Base-by-base conservation (phyloP, 2,113 vertebrate genomes). In the Aspidoscelis tigris region DNA sequence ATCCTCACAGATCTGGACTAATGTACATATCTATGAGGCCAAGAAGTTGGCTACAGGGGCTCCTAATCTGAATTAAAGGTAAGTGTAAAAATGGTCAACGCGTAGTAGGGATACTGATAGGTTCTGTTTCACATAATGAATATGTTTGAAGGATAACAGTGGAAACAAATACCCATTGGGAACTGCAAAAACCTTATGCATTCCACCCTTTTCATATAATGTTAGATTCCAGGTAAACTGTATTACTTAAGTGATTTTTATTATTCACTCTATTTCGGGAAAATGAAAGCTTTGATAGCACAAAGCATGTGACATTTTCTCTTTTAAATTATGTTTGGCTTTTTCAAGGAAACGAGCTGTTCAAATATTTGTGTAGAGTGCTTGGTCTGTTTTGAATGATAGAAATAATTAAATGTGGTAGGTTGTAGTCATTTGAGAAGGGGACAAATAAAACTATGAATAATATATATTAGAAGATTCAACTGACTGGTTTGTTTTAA, bases 281-380 rank as follows among this genome's bases (percentile, higher is more conserved):
- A 93, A 84, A 44, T 93, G 83, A 82, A 91, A 79, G 50, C 88
- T 90, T 90, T 92, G 84, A 91, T 85, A 94, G 84, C 88, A 80
- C 41, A 43, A 22, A 72, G 71, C 93, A 65, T 92, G n/a, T 82
- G 77, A 94, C 73, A 79, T 86, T 71, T 72, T 89, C 88, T 90
- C 72, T 92, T 93, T 92, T 84, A 84, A 89, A 89, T 87, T 90
- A 87, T 79, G 91, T 92, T 92, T 92, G 91, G 50, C 86, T 91
- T 87, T 88, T 85, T 92, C 89, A 90, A 86, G 88, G 90, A 89
- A 93, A 92, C 89, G 86, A 81, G 21, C 73, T 82, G 89, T 90
- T 93, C 87, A 92, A 88, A 88, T 90, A 91, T 94, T 93, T 94
- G 92, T 92, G 74, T 81, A 26, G 92, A 94, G 92, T 93, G 77